Evolutionary conservation across 2,888 invertebrate species (phyloP).

Genomic region (Ctena decussata): DNA sequence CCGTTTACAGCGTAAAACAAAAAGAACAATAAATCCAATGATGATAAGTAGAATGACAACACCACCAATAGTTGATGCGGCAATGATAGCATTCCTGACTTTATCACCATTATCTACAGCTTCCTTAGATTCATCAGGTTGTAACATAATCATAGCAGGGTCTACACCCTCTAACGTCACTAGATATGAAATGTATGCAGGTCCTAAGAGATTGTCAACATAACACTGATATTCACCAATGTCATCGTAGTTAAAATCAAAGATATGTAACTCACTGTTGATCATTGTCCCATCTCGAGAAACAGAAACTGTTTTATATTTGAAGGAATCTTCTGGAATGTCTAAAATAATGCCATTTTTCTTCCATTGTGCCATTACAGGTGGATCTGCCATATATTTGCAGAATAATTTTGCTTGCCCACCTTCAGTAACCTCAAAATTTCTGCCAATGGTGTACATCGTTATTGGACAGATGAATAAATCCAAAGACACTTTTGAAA

Average conservation of each 20-base stretch:
- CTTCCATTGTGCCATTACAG: slow-evolving; percentile 75
- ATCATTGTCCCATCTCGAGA: slow-evolving; percentile 58
- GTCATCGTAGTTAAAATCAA: slow-evolving; percentile 74
- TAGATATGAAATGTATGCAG: slow-evolving; percentile 67
- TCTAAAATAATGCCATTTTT: slow-evolving; percentile 68
- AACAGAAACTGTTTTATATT: slow-evolving; percentile 64
- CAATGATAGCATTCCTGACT: slow-evolving; percentile 73
- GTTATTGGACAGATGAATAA: slow-evolving; percentile 78
- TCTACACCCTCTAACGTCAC: slow-evolving; percentile 74
- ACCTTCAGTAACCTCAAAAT: slow-evolving; percentile 61
- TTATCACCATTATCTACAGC: slow-evolving; percentile 45
- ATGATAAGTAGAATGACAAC: slow-evolving; percentile 74
- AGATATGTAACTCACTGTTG: slow-evolving; percentile 71
- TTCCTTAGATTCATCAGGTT: slow-evolving; percentile 41
- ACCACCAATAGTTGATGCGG: slow-evolving; percentile 76
- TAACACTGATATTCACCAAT: slow-evolving; percentile 78
- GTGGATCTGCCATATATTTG: slow-evolving; percentile 78
- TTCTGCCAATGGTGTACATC: slow-evolving; percentile 77
- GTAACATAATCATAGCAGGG: slow-evolving; percentile 48
- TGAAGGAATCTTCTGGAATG: slow-evolving; percentile 48
- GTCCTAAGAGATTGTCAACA: slow-evolving; percentile 76
- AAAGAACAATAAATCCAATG: slow-evolving; percentile 69
- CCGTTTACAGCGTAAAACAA: slow-evolving; percentile 66
- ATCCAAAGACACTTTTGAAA: slow-evolving; percentile 71
- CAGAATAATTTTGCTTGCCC: slow-evolving; percentile 72